Evolutionary conservation across 37 sponge, comb jelly and placozoan genomes (phyloP), one percentile per base, ranked within the genome.

Genomic region (Bolinopsis microptera): DNA sequence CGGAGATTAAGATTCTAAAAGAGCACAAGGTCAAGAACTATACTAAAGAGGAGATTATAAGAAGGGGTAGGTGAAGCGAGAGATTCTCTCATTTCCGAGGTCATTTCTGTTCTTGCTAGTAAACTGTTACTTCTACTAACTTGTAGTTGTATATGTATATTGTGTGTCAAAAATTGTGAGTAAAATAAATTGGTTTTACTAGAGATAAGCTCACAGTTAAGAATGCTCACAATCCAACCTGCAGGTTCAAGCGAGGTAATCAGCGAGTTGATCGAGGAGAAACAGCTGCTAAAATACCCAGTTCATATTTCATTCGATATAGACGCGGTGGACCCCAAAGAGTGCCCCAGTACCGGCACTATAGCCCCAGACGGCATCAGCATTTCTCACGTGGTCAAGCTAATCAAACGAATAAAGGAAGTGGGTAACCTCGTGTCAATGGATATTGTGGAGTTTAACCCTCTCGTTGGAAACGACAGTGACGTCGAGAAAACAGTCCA

Each of bases 401-500:
- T 86, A 1, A 86, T 86, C n/a, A 28, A 34, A 30, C 34, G 61
- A 27, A 86, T 86, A 35, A 86, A 86, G 90, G 61, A 86, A 86
- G 39, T 48, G 48, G 90, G 90, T 18, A 86, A 86, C 61, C 61
- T 86, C 2, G 90, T 86, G 1, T 86, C 90, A 28, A 86, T 86
- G 90, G 90, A 86, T 23, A 86, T 86, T 25, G 90, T 86, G 30
- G 90, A 86, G 90, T 86, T 86, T 34, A 86, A 86, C 36, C 90
- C 90, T n/a, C 61, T 86, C 28, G 61, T 86, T 38, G 90, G 90
- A n/a, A 25, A 39, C 61, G 90, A 86, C 8, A 41, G 30, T n/a
- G 90, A 86, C 36, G 90, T 86, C 28, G 90, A 86, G 61, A 86
- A 39, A 41, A 86, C 90, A 39, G 90, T 86, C 18, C 25, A 86